A percentile compares a stretch with the other conserved stretches of the same genome.
Conservation (phyloP, 2,113 vertebrate genomes). For the Phalacrocorax brasilianus region DNA sequence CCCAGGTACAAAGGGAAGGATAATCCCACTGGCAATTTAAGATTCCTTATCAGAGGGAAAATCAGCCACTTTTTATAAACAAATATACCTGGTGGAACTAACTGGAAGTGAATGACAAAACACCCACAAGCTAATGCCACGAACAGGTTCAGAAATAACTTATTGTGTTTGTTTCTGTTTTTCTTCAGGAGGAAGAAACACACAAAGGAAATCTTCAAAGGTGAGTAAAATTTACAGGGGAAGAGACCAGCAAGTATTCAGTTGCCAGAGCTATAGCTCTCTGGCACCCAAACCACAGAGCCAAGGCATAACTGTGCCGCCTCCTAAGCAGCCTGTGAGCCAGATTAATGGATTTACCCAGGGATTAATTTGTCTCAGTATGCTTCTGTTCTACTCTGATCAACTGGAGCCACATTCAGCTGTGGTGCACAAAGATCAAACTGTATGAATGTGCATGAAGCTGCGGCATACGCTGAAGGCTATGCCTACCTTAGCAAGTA, state of each 20-base stretch:
- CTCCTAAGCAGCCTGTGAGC: not conserved
- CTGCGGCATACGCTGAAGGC: not conserved
- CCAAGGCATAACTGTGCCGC: fast-evolving
- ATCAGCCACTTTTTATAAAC: not conserved
- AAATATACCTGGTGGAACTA: not conserved
- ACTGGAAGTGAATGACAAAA: not conserved
- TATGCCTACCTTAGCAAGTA: not conserved
- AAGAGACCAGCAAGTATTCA: not conserved
- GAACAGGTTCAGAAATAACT: not conserved
- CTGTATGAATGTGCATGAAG: not conserved
- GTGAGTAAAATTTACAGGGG: slow-evolving; percentile 68
- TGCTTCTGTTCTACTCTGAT: not conserved
- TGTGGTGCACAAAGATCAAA: not conserved
- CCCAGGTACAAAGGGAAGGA: not conserved
- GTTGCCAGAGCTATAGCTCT: not conserved
- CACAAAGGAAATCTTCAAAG: slow-evolving; percentile 91
- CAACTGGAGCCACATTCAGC: not conserved
- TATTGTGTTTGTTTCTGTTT: slow-evolving; percentile 12
- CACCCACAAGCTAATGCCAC: not conserved
- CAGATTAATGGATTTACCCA: not conserved
- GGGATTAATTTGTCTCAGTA: not conserved
- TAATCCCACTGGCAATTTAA: not conserved
- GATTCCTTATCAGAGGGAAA: not conserved
- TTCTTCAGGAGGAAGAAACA: slow-evolving; percentile 86
- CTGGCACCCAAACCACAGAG: not conserved